These are phyloP conservation scores for Rhyzopertha dominica DNA, from an alignment of 1,140 invertebrate species.

Conservation along the genomic window DNA sequence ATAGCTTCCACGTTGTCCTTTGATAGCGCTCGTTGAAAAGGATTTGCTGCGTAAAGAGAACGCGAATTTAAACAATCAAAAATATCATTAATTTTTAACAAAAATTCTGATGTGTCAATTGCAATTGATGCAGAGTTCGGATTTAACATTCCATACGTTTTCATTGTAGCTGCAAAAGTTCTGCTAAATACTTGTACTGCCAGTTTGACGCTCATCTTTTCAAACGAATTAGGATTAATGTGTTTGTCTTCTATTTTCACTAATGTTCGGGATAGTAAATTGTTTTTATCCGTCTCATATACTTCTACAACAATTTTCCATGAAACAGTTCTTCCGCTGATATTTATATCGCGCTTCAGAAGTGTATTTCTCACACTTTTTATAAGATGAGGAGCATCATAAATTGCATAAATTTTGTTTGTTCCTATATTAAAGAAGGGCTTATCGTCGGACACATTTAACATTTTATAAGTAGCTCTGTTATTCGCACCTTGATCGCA, in stretches of 20 bases:
- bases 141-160: neutral
- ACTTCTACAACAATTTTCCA: neutral
- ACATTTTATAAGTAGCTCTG: neutral
- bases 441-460: constrained; percentile 1
- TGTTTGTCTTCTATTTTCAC: constrained; percentile 4
- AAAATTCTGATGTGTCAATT: neutral
- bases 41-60: too few species aligned
- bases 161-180: neutral
- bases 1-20: too few species aligned
- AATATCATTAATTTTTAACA: neutral
- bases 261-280: neutral
- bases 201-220: constrained; percentile 11
- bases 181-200: constrained; percentile 13
- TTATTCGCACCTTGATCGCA: constrained; percentile 6
- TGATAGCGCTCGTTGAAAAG: too few species aligned
- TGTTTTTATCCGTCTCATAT: constrained; percentile 3
- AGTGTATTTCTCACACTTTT: constrained; percentile 11
- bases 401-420: constrained; percentile 5
- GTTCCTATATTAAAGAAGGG: neutral
- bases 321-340: neutral
- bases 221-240: constrained; percentile 7
- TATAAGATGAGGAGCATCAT: constrained; percentile 10
- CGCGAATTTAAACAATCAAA: constrained; percentile 2
- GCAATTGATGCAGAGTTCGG: neutral
- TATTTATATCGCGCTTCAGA: neutral